phyloP scores from a whole-genome alignment of 2,888 invertebrate genomes.

The Erannis defoliaria region DNA sequence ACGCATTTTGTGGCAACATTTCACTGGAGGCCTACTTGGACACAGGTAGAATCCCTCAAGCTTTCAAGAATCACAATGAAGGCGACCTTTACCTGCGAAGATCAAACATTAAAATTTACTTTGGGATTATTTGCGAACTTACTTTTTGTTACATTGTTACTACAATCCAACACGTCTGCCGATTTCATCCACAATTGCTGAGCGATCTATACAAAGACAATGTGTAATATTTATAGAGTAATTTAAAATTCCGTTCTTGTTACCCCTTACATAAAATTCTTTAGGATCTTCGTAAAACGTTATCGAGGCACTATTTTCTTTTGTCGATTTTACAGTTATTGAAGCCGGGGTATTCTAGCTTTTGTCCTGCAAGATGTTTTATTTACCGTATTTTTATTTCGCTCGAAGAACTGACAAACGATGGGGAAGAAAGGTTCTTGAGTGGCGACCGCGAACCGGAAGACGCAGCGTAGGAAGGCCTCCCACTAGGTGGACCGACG shows the following conservation, averaged over 20 bases:
- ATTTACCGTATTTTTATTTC: conserved; percentile 7
- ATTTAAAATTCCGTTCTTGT: conserved; percentile 13
- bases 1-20: conserved; percentile 25
- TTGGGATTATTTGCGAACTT: conserved; percentile 10
- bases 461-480: too few species aligned
- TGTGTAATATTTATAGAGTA: conserved; percentile 12
- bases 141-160: conserved; percentile 12
- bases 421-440: too few species aligned
- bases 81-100: conserved; percentile 27
- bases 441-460: too few species aligned
- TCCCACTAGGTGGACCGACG: too few species aligned
- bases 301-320: conserved; percentile 11
- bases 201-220: neutral
- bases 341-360: too few species aligned
- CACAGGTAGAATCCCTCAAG: conserved; percentile 29
- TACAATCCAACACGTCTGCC: too few species aligned
- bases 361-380: neutral
- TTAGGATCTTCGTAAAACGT: conserved; percentile 13
- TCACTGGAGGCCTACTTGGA: conserved; percentile 10
- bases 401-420: too few species aligned
- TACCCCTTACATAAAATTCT: conserved; percentile 9
- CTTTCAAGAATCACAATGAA: conserved; percentile 27
- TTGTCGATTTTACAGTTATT: conserved; percentile 15
- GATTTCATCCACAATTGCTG: neutral
- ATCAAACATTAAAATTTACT: conserved; percentile 28